Evolutionary conservation across 2,113 vertebrate genomes (phyloP).

Genomic region (Pollachius pollachius): DNA sequence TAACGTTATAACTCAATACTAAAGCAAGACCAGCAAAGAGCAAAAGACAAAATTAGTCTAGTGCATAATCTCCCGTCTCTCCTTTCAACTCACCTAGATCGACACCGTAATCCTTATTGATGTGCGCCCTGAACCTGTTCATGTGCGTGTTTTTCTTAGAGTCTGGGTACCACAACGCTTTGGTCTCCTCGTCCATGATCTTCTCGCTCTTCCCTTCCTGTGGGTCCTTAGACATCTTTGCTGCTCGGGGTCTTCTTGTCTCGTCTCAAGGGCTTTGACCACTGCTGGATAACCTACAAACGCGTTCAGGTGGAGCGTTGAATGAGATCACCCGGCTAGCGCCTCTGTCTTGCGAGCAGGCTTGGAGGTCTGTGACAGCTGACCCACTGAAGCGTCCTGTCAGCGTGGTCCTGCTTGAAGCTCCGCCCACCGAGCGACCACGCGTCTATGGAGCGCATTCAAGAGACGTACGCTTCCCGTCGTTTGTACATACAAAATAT

Average conservation of each 20-base stretch:
- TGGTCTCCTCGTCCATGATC: constrained; percentile 88
- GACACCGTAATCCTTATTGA: constrained; percentile 78
- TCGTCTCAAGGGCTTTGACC: not conserved
- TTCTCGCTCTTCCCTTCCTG: constrained; percentile 67
- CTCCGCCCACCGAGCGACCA: not conserved
- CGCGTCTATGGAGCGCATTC: too few species aligned
- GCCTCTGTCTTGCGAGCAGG: not conserved
- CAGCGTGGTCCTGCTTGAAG: not conserved
- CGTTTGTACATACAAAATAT: too few species aligned
- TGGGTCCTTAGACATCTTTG: constrained; percentile 82
- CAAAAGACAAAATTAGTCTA: too few species aligned
- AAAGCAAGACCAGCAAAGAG: too few species aligned
- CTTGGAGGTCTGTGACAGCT: not conserved
- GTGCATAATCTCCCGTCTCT: not conserved
- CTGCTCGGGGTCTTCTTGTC: not conserved
- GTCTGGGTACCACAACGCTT: constrained; percentile 93
- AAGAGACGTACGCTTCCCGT: too few species aligned
- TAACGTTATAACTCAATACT: too few species aligned
- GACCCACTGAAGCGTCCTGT: not conserved
- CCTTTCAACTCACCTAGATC: constrained; percentile 81
- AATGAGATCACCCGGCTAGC: not conserved
- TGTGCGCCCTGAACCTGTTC: constrained; percentile 85
- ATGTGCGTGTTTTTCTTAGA: constrained; percentile 88
- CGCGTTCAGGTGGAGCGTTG: not conserved
- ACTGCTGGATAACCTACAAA: not conserved